Base-by-base conservation (phyloP, 2,888 invertebrate genomes). In the Tenthredo livida region DNA sequence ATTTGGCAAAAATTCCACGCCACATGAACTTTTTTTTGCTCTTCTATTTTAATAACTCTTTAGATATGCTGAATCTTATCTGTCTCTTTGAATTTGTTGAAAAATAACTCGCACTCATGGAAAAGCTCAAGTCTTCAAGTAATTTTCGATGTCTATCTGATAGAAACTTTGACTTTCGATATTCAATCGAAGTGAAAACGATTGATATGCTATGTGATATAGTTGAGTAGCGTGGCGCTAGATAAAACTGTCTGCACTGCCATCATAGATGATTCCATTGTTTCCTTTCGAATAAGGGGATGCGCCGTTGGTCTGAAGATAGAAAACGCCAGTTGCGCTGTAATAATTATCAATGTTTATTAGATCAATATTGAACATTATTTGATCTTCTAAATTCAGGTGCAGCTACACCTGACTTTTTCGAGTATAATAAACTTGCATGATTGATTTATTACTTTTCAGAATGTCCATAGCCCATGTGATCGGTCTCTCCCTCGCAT, bases 391-490 rank as follows among this genome's bases (percentile, higher is more conserved):
- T 7, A 37, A 37, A 37, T 37, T 37, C 37, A 37, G 37, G 37
- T 37, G 1, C 1, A 37, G 37, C 37, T 37, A 37, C 50, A 50
- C 50, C 3, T 17, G 10, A 50, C 50, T 50, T 0, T 15, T 15
- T 2, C 4, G 15, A 50, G 17, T 50, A 50, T 50, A 50, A 50
- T 50, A 17, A 50, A 50, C 17, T 50, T 50, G 50, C 5, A 50
- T 3, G 4, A 50, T 50, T 50, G 50, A 15, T 50, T 50, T 25
- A 72, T 40, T 75, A 75, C 75, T 47, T 47, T 47, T 25, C 47
- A 50, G 50, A 75, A 50, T 25, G 43, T 37, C 75, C 75, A 29
- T 47, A 75, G 37, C 75, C 75, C 75, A 75, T 75, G 50, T 75
- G 21, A 6, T 75, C 50, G 1, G 75, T 75, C 29, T 21, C 17